Conservation (phyloP, 2,888 invertebrate genomes). For the Temnothorax rugatulus region DNA sequence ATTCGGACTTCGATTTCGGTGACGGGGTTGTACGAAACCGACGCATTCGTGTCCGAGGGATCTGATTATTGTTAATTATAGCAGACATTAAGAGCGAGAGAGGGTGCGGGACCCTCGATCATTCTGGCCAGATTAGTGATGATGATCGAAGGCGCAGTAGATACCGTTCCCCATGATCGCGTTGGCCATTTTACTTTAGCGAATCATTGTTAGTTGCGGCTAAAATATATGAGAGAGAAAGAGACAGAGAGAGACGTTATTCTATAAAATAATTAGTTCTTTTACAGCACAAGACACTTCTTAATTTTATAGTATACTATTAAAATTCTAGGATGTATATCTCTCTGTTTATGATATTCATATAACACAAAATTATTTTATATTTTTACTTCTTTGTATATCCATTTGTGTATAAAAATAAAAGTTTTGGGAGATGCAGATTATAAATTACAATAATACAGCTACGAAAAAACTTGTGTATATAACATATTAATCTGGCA, state of each 20-base stretch:
- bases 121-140: conserved; percentile 74
- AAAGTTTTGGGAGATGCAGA: neutral
- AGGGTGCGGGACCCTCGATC: conserved; percentile 70
- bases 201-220: neutral
- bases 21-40: conserved; percentile 30
- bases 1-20: conserved; percentile 41
- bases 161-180: neutral
- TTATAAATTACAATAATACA: neutral
- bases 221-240: too few species aligned
- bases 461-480: neutral
- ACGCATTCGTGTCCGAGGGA: conserved; percentile 61
- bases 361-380: neutral
- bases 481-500: neutral
- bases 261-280: conserved; percentile 3
- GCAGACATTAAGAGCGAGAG: conserved; percentile 65
- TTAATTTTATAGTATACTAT: neutral
- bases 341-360: neutral
- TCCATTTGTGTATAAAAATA: neutral
- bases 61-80: conserved; percentile 76
- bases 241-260: too few species aligned
- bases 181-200: neutral
- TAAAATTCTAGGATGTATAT: neutral
- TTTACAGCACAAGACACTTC: neutral
- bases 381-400: neutral
- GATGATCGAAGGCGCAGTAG: conserved; percentile 57